These are phyloP conservation scores for Maniola hyperantus DNA, from an alignment of 2,888 invertebrate genomes.

Conservation along the genomic window DNA sequence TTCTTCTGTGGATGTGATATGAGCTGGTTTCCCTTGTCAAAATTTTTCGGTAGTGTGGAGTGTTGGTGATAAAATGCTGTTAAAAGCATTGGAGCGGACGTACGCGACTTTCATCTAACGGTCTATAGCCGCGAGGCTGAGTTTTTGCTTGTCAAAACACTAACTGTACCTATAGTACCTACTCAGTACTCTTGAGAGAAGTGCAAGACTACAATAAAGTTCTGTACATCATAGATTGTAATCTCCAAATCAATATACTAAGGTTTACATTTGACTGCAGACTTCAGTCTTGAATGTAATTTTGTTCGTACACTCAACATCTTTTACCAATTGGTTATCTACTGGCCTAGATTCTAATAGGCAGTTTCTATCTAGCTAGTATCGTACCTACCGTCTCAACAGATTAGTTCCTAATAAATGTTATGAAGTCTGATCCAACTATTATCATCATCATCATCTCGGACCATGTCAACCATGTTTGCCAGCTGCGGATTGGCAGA, in stretches of 20 bases:
- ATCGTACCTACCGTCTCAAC: not conserved
- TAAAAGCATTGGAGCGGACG: slow-evolving; percentile 46
- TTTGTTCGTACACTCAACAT: slow-evolving; percentile 22
- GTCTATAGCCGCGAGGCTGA: slow-evolving; percentile 53
- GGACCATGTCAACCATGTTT: no score
- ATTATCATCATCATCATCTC: no score
- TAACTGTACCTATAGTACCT: slow-evolving; percentile 60
- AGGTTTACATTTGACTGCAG: slow-evolving; percentile 31
- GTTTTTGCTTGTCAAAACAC: slow-evolving; percentile 74
- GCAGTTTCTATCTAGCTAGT: slow-evolving; percentile 5
- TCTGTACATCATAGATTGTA: slow-evolving; percentile 40
- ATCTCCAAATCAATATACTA: slow-evolving; percentile 43
- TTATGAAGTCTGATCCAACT: not conserved
- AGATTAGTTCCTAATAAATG: not conserved
- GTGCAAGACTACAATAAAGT: no score
- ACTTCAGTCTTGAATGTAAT: slow-evolving; percentile 13
- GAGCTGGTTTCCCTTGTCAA: slow-evolving; percentile 33
- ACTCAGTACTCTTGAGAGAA: slow-evolving; percentile 10
- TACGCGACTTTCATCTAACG: slow-evolving; percentile 64
- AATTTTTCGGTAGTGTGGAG: slow-evolving; percentile 18
- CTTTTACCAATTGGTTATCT: slow-evolving; percentile 30
- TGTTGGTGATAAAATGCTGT: slow-evolving; percentile 30
- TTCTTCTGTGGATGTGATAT: slow-evolving; percentile 19
- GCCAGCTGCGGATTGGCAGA: no score
- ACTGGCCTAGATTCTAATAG: slow-evolving; percentile 34